These are phyloP conservation scores for Mesochorus sp. DNA, from an alignment of 2,888 invertebrate species.

Conservation along the genomic window DNA sequence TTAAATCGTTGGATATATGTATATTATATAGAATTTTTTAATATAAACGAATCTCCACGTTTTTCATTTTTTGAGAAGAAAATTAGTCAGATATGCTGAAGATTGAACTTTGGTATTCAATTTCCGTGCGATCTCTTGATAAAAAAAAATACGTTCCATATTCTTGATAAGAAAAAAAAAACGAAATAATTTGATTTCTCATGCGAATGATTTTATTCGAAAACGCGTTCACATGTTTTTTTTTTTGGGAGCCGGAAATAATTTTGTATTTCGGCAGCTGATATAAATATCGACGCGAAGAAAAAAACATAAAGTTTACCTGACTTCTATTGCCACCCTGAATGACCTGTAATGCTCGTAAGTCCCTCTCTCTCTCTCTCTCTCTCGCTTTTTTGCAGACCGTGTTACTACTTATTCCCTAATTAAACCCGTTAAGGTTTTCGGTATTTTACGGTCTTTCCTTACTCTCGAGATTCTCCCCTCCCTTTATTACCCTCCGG, in stretches of 20 bases:
- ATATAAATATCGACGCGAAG: slow-evolving; percentile 17
- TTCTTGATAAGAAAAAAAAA: neutral
- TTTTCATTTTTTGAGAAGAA: too few relatives aligned
- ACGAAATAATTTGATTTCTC: neutral
- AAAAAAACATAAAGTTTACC: slow-evolving; percentile 28
- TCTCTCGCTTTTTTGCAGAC: slow-evolving; percentile 43
- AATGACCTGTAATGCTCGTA: slow-evolving; percentile 33
- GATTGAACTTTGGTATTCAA: too few relatives aligned
- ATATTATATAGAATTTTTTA: too few relatives aligned
- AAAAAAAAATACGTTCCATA: too few relatives aligned
- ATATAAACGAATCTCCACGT: too few relatives aligned
- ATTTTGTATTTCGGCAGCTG: slow-evolving; percentile 3
- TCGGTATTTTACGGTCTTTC: slow-evolving; percentile 71
- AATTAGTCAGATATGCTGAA: too few relatives aligned
- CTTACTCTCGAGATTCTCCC: slow-evolving; percentile 53
- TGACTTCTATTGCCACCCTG: slow-evolving; percentile 18
- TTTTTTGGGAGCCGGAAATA: neutral
- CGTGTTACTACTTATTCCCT: slow-evolving; percentile 70
- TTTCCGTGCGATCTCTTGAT: neutral
- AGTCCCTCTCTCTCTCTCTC: slow-evolving; percentile 28
- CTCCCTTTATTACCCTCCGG: slow-evolving; percentile 38
- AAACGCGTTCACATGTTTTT: neutral
- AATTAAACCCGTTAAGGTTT: slow-evolving; percentile 75
- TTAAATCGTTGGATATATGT: neutral
- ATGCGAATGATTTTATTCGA: neutral